Evolutionary conservation across 37 sponge, comb jelly and placozoan species (phyloP), one percentile per base, ranked within the genome.

Genomic region (Theonella swinhoei): DNA sequence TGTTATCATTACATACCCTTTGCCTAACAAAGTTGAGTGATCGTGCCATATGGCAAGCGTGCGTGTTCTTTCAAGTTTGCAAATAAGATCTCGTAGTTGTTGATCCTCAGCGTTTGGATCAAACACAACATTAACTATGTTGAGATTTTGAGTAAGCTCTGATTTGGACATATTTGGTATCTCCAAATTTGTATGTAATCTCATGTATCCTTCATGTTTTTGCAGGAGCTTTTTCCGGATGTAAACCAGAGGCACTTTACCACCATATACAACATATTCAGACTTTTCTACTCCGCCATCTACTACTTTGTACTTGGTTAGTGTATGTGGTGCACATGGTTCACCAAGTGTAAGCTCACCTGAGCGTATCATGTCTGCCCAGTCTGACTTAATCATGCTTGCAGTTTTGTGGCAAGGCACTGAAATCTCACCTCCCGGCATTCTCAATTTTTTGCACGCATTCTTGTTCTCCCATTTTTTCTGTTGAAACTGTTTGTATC

Each of bases 221-320:
- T 66, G 54, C 9, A 84, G 70, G 2, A 84, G 67, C 22, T 85
- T 74, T 64, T 77, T 22, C 32, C 85, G 29, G 43, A 84, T n/a
- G 19, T 84, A 74, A 26, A 75, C 24, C 24, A 84, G 76, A 41
- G 84, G 76, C 14, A 84, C 64, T 37, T 85, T 85, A 37, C 78
- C 26, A 3, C 85, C 78, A 59, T 76, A 58, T n/a, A 82, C 63
- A 39, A 38, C 62, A 35, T 31, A 62, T 36, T 82, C 40, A 24
- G 62, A 28, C 36, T 38, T 22, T 59, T 31, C 8, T 62, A 82
- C 19, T 72, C 39, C 9, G 26, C 82, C 82, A 23, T 82, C 63
- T 17, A 47, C 36, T 36, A 72, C 29, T 72, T 3, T 20, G 30
- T 72, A 72, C 24, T 34, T 82, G 20, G 40, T 36, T 23, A 82